A percentile compares a stretch with the other conserved stretches of the same genome.
Evolutionary conservation across 1,140 invertebrate species (phyloP).

Genomic region (Venustaconcha ellipsiformis): DNA sequence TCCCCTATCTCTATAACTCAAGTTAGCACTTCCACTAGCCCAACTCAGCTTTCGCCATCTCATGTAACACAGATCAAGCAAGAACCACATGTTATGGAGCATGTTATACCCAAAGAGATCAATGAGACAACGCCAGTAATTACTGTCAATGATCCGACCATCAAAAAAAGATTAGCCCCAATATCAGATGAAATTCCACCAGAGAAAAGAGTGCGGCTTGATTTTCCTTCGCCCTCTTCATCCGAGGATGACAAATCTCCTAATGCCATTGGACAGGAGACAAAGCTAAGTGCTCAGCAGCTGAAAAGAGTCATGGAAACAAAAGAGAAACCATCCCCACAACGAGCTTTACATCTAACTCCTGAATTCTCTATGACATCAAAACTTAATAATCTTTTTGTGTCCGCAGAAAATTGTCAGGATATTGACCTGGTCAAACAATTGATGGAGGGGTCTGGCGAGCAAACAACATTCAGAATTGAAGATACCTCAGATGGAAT

Average conservation of each 20-base stretch:
- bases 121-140: slow-evolving; percentile 27
- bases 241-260: slow-evolving; percentile 35
- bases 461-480: slow-evolving; percentile 23
- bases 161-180: slow-evolving; percentile 12
- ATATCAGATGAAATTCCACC: slow-evolving; percentile 9
- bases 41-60: not conserved
- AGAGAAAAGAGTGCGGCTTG: slow-evolving; percentile 37
- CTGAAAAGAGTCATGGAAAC: slow-evolving; percentile 6
- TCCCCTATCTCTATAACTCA: slow-evolving; percentile 12
- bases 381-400: slow-evolving; percentile 14
- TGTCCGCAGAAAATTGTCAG: slow-evolving; percentile 9
- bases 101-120: slow-evolving; percentile 10
- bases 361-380: slow-evolving; percentile 33
- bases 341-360: slow-evolving; percentile 37
- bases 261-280: slow-evolving; percentile 1
- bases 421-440: not conserved
- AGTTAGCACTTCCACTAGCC: not conserved
- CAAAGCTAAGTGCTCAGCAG: slow-evolving; percentile 1
- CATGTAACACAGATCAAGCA: slow-evolving; percentile 5
- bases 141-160: slow-evolving; percentile 23
- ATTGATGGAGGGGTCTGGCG: not conserved
- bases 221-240: slow-evolving; percentile 44
- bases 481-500: slow-evolving; percentile 9
- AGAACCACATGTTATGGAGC: slow-evolving; percentile 5
- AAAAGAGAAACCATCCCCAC: slow-evolving; percentile 30